These are phyloP conservation scores for Elephantulus edwardii DNA, from an alignment of 2,113 vertebrate species.

Conservation along the genomic window DNA sequence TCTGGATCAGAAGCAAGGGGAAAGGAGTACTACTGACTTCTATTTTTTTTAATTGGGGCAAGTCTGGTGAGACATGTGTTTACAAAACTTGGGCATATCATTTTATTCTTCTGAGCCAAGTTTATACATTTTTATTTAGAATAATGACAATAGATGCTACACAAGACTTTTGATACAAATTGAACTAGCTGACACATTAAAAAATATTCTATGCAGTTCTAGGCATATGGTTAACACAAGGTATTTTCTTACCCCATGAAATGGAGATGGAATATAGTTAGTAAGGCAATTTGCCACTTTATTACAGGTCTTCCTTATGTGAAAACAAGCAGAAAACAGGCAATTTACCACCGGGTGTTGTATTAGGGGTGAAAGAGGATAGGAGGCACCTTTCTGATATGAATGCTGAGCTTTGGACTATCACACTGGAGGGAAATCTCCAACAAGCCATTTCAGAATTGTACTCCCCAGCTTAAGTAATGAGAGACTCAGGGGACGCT, in stretches of 20 bases:
- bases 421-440: not conserved
- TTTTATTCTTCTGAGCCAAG: not conserved
- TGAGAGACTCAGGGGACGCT: constrained; percentile 6
- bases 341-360: not conserved
- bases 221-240: rapidly evolving
- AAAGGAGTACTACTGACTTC: too few species aligned
- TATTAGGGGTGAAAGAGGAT: not conserved
- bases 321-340: not conserved
- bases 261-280: not conserved
- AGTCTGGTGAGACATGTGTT: not conserved
- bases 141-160: not conserved
- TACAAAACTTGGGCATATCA: not conserved
- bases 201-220: rapidly evolving
- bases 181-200: not conserved
- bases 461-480: not conserved
- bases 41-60: too few species aligned
- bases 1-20: not conserved
- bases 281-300: not conserved
- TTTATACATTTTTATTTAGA: not conserved
- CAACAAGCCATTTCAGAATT: not conserved
- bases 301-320: not conserved
- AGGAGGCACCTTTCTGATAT: not conserved
- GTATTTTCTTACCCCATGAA: not conserved
- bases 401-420: not conserved
- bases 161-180: not conserved